These are phyloP conservation scores for Polia nebulosa DNA, from an alignment of 2,888 invertebrate species.

Conservation along the genomic window DNA sequence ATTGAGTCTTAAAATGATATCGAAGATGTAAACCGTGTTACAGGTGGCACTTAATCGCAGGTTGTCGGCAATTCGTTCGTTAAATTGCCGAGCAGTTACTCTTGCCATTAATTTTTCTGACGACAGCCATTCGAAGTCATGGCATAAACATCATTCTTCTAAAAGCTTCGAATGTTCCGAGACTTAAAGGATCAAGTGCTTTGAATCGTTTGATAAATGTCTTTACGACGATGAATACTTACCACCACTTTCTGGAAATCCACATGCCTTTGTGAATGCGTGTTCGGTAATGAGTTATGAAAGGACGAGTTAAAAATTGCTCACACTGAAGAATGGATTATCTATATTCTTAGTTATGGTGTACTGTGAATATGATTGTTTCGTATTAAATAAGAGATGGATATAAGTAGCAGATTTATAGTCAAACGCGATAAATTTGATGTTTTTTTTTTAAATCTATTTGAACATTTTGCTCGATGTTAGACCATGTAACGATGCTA, in stretches of 20 bases:
- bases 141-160: constrained; percentile 78
- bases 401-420: background rate
- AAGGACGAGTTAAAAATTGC: constrained; percentile 49
- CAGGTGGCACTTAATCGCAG: constrained; percentile 71
- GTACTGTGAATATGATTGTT: background rate
- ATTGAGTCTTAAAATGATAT: constrained; percentile 74
- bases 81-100: constrained; percentile 76
- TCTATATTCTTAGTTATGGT: constrained; percentile 4
- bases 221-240: constrained; percentile 66
- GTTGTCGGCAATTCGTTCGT: constrained; percentile 75
- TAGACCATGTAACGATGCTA: background rate
- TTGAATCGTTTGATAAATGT: constrained; percentile 80
- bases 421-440: background rate
- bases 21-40: constrained; percentile 71
- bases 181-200: constrained; percentile 79
- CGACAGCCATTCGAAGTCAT: constrained; percentile 79
- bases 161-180: constrained; percentile 72
- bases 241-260: constrained; percentile 63
- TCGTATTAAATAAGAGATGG: background rate
- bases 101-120: constrained; percentile 81
- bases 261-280: constrained; percentile 63
- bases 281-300: constrained; percentile 61
- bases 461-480: background rate
- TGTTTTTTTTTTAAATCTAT: background rate
- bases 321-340: background rate